A percentile compares a stretch with the other conserved stretches of the same genome.
Conservation (phyloP, 2,888 invertebrate species). For the Phyllotreta cruciferae region DNA sequence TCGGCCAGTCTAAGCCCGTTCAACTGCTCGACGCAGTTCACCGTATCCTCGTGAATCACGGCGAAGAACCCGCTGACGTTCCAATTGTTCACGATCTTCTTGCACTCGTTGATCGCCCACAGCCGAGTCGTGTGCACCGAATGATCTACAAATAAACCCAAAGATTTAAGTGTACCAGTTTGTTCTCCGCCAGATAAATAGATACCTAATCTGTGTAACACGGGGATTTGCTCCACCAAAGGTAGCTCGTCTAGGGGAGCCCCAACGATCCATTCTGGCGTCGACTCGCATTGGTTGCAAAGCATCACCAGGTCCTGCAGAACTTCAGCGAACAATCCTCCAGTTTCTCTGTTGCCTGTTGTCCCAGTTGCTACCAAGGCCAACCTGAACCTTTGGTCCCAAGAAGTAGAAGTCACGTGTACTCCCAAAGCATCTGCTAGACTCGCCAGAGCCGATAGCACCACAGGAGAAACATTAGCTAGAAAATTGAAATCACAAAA, state of each 20-base stretch:
- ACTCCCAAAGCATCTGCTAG: constrained; percentile 80
- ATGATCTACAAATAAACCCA: constrained; percentile 67
- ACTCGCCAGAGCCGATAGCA: constrained; percentile 75
- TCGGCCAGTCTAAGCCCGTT: constrained; percentile 67
- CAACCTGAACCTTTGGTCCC: constrained; percentile 73
- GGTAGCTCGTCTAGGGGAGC: constrained; percentile 79
- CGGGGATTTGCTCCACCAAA: constrained; percentile 83
- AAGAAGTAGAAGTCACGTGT: constrained; percentile 79
- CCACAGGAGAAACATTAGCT: constrained; percentile 67
- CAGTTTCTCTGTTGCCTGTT: constrained; percentile 52
- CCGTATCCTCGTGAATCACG: constrained; percentile 71
- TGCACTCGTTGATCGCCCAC: constrained; percentile 78
- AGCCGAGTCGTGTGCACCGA: constrained; percentile 80
- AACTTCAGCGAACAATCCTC: constrained; percentile 66
- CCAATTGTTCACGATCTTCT: constrained; percentile 77
- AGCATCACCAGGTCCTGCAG: constrained; percentile 74
- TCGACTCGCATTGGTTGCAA: constrained; percentile 79
- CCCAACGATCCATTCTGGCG: constrained; percentile 73
- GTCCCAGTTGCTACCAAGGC: constrained; percentile 63
- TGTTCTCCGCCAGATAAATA: no score
- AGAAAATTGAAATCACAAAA: no score
- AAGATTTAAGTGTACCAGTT: no score
- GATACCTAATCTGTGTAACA: constrained; percentile 72
- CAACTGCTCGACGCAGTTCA: constrained; percentile 67
- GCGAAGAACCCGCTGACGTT: constrained; percentile 77